Evolutionary conservation across 2,888 invertebrate species (phyloP), one percentile per base, ranked within the genome.

Genomic region (Ophioninae sp.): DNA sequence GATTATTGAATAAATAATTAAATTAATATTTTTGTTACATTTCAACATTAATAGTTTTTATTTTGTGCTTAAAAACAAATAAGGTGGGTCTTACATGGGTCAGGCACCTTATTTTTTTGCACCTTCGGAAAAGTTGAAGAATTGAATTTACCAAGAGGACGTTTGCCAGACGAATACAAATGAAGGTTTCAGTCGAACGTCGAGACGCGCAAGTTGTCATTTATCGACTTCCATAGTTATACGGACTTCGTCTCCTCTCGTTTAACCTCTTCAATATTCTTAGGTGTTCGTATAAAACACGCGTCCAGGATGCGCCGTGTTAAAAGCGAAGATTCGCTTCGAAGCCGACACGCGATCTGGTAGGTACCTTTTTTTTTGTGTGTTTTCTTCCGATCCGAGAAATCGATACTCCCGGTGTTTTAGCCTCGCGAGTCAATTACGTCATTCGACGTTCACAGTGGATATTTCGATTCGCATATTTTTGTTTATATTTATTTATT

Each of bases 141-240:
- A 61, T 61, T 22, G 65, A 82, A 41, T 79, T 37, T 63, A 63
- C 41, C 0, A 64, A 67, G 71, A 59, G 72, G 37, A 65, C 69
- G 79, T 72, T 83, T 63, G 79, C 76, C 79, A 79, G 83, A 83
- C 83, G 83, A 76, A 83, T 83, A 83, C 76, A 77, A 83, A 83
- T 83, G 56, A 73, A 51, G 13, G 17, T 22, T 72, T 10, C 64
- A 51, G 41, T 58, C 65, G 20, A 56, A 13, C 65, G 82, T 65
- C 75, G 51, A 59, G 59, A 74, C 69, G 69, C 30, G 37, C 39
- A 75, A 56, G 37, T 56, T 64, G 69, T 74, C 82, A 74, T 44
- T 74, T 74, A 75, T 69, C 68, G 64, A 67, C 61, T 72, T 71
- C 75, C 82, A 61, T 44, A 79, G 56, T 67, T 13, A 44, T 22